Percentiles rank a stretch among this genome's conserved stretches.
Evolutionary conservation across 2,113 vertebrate genomes (phyloP).

Genomic region (Mus pahari): DNA sequence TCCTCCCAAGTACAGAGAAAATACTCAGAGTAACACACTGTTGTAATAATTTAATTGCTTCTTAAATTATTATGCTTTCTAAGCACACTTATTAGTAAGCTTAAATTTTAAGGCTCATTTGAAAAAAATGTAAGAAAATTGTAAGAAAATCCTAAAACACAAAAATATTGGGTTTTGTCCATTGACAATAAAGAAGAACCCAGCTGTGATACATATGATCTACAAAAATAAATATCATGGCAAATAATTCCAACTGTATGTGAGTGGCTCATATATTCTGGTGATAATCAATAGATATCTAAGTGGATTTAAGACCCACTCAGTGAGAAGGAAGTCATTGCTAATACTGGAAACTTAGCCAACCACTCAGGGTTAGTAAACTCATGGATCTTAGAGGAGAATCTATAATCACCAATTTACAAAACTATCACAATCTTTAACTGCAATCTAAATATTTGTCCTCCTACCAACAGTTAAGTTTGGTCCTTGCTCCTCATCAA

Average conservation of each 20-base stretch:
- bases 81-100: not conserved
- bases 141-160: not conserved
- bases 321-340: not conserved
- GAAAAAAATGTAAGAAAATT: not conserved
- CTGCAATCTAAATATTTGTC: not conserved
- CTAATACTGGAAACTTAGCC: not conserved
- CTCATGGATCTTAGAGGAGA: not conserved
- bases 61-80: not conserved
- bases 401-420: not conserved
- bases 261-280: not conserved
- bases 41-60: not conserved
- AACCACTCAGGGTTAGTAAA: not conserved
- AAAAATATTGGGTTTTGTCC: constrained; percentile 3
- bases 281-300: not conserved
- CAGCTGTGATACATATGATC: not conserved
- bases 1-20: not conserved
- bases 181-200: not conserved
- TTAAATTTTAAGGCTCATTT: not conserved
- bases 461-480: not conserved
- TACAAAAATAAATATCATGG: not conserved
- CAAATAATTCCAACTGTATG: not conserved
- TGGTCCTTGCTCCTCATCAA: not conserved
- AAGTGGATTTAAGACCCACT: not conserved
- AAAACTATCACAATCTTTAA: not conserved
- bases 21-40: not conserved